Conservation (phyloP, 1,140 invertebrate species). For the Anastrepha ludens region DNA sequence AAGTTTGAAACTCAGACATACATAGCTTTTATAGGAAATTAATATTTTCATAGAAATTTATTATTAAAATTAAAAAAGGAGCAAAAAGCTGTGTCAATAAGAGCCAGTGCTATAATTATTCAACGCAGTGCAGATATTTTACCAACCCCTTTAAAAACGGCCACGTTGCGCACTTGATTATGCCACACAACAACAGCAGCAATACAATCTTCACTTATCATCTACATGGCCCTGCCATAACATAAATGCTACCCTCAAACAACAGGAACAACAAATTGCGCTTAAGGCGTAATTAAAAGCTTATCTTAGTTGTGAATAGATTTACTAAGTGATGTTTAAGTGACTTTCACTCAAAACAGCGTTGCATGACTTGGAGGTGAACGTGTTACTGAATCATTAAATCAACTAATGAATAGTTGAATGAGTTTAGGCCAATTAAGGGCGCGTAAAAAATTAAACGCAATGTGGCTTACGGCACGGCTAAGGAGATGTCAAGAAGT, state of each 20-base stretch:
- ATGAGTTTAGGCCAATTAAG: slow-evolving; percentile 1
- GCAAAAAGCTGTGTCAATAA: no score
- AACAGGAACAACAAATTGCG: not conserved
- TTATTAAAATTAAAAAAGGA: no score
- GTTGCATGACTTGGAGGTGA: not conserved
- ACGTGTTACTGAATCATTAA: slow-evolving; percentile 14
- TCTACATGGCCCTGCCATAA: not conserved
- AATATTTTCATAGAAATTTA: no score
- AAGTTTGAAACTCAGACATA: no score
- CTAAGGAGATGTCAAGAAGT: not conserved
- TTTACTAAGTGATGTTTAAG: slow-evolving; percentile 29
- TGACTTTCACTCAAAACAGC: slow-evolving; percentile 8
- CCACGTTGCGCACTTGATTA: not conserved
- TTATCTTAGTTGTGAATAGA: slow-evolving; percentile 34
- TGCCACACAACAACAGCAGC: not conserved
- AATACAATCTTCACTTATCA: not conserved
- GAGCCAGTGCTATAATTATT: no score
- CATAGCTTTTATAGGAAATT: no score
- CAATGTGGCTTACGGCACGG: not conserved
- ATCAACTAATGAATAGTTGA: slow-evolving; percentile 4
- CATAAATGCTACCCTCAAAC: not conserved
- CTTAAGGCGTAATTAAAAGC: slow-evolving; percentile 26
- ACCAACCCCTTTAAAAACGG: no score
- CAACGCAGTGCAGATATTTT: no score
- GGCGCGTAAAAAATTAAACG: not conserved